Base-by-base conservation (phyloP, 2,888 invertebrate genomes). In the Diarsia dahlii region DNA sequence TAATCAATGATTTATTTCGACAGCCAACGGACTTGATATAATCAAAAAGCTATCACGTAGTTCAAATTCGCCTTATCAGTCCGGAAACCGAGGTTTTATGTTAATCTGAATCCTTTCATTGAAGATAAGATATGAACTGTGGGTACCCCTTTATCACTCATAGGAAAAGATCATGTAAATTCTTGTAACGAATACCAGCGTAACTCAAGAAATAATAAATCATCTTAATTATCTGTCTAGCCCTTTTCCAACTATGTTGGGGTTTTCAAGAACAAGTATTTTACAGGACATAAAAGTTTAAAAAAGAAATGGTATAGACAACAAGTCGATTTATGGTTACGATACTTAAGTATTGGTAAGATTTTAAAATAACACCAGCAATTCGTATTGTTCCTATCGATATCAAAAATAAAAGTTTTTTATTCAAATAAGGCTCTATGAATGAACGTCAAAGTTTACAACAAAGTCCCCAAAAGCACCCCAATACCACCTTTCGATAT, bases 41-140 rank as follows among this genome's bases (percentile, higher is more conserved):
- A 39, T 45, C n/a, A n/a, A 63, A 46, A 28, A 70, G 28, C 56
- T 50, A 50, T 28, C 23, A 56, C n/a, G 9, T 15, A 23, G 15
- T 52, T 46, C 23, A 76, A 20, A 60, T 39, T 28, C n/a, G 15
- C 48, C 50, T 79, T 79, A 79, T 80, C 78, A 39, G 28, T 64
- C 52, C 81, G 75, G 75, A 75, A 75, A 69, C 58, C 54, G 20
- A 48, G 18, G 48, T 69, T 80, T 67, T 67, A 65, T 39, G 48
- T 52, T 34, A 78, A 65, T 65, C 20, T 64, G 58, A 65, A 60
- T 75, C 68, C 58, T 48, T 69, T 65, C 13, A 18, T 52, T n/a
- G 20, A 45, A 58, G 81, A 79, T 79, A 75, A 80, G 75, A 80
- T 79, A 60, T 1, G 39, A 46, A 20, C 39, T 23, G 20, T 20